phyloP scores from a whole-genome alignment of 2,888 invertebrate species.

The Tuberolachnus salignus region DNA sequence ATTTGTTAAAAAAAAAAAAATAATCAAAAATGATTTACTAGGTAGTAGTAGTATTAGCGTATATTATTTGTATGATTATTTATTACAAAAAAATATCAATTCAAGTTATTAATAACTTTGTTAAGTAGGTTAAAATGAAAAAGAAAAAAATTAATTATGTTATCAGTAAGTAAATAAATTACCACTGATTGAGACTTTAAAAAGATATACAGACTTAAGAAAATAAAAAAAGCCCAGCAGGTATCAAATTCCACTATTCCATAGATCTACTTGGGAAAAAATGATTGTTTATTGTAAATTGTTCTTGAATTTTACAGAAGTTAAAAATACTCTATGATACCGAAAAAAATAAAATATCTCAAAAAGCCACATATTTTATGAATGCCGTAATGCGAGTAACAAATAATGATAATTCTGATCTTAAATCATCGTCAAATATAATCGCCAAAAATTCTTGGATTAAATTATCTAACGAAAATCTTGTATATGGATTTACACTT shows the following conservation, averaged over 20 bases:
- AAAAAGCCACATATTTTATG: constrained; percentile 12
- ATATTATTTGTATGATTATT: no score
- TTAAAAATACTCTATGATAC: constrained; percentile 19
- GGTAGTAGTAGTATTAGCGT: no score
- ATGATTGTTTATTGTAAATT: not conserved
- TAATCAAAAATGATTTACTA: no score
- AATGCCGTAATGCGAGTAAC: constrained; percentile 8
- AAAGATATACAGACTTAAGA: not conserved
- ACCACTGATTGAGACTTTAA: no score
- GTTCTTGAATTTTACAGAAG: constrained; percentile 29
- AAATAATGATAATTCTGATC: not conserved
- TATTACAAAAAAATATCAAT: no score
- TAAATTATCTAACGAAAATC: constrained; percentile 35
- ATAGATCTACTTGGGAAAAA: not conserved
- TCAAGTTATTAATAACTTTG: no score
- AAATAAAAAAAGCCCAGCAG: not conserved
- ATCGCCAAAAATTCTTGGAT: constrained; percentile 36
- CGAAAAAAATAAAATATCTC: constrained; percentile 34
- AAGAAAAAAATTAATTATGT: no score
- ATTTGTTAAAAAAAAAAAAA: no score
- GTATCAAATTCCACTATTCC: not conserved
- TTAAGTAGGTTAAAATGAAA: no score
- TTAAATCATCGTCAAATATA: constrained; percentile 7
- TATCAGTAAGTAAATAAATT: no score
- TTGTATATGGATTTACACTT: constrained; percentile 48